Evolutionary conservation across 2,113 vertebrate genomes (phyloP).

Genomic region (Monarcha castaneiventris): DNA sequence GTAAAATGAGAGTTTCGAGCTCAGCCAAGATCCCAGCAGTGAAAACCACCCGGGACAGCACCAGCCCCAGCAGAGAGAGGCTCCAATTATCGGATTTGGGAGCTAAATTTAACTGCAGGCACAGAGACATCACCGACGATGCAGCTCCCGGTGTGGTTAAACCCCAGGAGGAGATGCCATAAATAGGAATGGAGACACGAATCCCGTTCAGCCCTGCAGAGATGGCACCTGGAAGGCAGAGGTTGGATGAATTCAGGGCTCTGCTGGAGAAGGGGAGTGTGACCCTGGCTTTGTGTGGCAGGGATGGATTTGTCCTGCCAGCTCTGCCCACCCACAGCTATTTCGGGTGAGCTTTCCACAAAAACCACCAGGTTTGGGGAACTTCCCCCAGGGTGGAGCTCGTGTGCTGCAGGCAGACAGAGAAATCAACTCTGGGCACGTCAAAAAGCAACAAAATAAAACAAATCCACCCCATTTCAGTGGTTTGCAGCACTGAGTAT

Average conservation of each 20-base stretch:
- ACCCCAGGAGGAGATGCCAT: neutral
- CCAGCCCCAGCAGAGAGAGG: neutral
- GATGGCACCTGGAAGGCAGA: neutral
- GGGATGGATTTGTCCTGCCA: accelerated
- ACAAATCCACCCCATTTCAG: neutral
- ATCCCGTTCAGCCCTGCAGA: neutral
- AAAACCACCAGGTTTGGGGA: neutral
- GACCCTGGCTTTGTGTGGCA: accelerated
- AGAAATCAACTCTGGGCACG: neutral
- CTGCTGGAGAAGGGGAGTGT: neutral
- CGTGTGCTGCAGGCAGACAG: accelerated
- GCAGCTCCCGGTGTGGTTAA: accelerated
- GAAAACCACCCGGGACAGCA: neutral
- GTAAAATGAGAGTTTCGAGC: accelerated
- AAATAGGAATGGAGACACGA: accelerated
- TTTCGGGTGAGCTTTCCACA: accelerated
- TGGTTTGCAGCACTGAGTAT: neutral
- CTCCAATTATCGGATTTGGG: neutral
- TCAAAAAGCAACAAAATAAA: neutral
- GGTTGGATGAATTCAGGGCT: neutral
- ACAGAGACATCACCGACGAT: accelerated
- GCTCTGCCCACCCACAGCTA: neutral
- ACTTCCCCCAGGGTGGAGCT: neutral
- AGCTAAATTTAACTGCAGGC: neutral
- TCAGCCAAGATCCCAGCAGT: too few species aligned